Conservation (phyloP, 2,797 vertebrate genomes). For the Australoheros facetus region DNA sequence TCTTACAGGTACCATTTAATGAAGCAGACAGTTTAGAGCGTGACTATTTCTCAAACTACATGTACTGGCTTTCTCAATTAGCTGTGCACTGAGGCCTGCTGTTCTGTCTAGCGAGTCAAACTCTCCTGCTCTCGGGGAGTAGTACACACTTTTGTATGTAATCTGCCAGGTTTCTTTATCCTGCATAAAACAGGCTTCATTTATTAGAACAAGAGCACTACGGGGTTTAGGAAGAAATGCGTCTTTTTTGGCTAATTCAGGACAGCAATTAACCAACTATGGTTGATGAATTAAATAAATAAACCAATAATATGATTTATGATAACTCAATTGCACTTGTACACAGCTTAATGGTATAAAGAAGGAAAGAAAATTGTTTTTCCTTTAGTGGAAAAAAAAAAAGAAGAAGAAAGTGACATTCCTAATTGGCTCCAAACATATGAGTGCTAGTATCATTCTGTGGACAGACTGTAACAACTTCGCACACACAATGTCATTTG, state of each 20-base stretch:
- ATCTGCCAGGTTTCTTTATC: not conserved
- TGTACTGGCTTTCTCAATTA: no score
- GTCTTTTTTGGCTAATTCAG: no score
- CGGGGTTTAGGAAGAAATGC: no score
- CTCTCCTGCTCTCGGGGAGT: not conserved
- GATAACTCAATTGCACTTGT: not conserved
- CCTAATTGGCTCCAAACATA: not conserved
- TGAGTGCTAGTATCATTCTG: not conserved
- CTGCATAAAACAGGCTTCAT: not conserved
- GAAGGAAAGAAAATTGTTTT: not conserved
- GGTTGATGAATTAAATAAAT: no score
- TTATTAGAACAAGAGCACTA: not conserved
- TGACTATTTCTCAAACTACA: not conserved
- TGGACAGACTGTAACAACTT: constrained; percentile 33
- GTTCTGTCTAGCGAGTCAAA: not conserved
- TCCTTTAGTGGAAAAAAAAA: not conserved
- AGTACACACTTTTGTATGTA: not conserved
- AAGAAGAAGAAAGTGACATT: not conserved
- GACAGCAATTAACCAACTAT: no score
- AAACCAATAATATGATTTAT: no score
- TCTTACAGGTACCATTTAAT: not conserved
- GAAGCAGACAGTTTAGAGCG: not conserved
- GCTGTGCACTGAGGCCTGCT: not conserved
- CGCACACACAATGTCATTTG: constrained; percentile 33
- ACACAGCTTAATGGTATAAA: not conserved